Evolutionary conservation across 2,888 invertebrate genomes (phyloP), one percentile per base, ranked within the genome.

Genomic region (Chymomyza fuscimana): DNA sequence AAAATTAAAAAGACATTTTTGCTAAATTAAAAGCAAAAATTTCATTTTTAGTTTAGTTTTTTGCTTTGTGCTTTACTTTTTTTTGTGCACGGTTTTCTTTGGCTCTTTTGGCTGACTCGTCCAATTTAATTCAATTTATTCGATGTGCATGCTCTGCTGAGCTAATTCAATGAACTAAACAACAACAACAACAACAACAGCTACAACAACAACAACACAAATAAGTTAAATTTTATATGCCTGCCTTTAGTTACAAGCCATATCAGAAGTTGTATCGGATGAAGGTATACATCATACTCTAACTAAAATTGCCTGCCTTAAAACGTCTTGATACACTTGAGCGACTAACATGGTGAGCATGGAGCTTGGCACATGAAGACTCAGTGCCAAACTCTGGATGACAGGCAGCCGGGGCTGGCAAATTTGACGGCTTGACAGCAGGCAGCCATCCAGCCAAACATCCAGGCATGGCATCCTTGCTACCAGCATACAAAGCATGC

Each of bases 41-140:
- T 83, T 81, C 70, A 73, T 75, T 74, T 67, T 67, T 62, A 67
- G 51, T 63, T 54, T 54, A 22, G 54, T n/a, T 62, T 56, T 64
- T 64, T 16, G 32, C 52, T 52, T 32, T 54, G 19, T 54, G 5
- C 22, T 22, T 19, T 3, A 25, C 4, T 25, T 25, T 3, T 4
- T 16, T 54, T 54, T 19, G 19, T 19, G 19, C 19, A 19, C 19
- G 19, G 19, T 29, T 58, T 19, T 54, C 52, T 54, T 54, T 16
- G 19, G 16, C 52, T 54, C 52, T 32, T 32, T 32, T 32, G 16
- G 16, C 51, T 16, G 51, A n/a, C 51, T 15, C 16, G 51, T 32
- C 76, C 83, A 76, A 76, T 86, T 83, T 83, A 83, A 86, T 83
- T 86, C 79, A 82, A 85, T 85, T 79, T 83, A 81, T 82, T 85